phyloP scores from a whole-genome alignment of 2,113 vertebrate genomes.

The Gobius niger region DNA sequence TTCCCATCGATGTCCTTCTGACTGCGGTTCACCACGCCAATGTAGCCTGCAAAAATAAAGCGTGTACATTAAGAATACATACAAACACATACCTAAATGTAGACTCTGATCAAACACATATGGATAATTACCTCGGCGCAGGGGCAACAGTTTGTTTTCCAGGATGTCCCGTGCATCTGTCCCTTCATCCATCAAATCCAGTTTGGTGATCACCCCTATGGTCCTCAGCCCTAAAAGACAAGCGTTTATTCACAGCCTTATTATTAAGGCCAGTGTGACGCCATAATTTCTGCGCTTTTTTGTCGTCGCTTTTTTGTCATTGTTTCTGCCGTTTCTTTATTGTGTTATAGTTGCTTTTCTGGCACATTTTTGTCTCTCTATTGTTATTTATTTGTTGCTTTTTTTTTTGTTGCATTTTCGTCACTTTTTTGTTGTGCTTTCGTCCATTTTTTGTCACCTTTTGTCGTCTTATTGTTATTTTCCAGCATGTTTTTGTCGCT shows the following conservation, averaged over 20 bases:
- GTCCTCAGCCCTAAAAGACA: constrained; percentile 83
- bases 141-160: constrained; percentile 93
- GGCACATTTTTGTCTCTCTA: too few species aligned
- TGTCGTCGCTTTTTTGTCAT: too few species aligned
- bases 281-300: too few species aligned
- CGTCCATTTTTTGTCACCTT: too few species aligned
- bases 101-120: background rate
- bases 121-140: constrained; percentile 82
- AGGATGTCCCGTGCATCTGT: constrained; percentile 91
- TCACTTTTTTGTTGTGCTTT: too few species aligned
- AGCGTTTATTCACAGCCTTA: background rate
- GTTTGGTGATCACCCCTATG: constrained; percentile 95
- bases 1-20: constrained; percentile 97
- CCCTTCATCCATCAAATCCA: constrained; percentile 97
- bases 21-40: constrained; percentile 95
- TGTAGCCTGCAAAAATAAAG: constrained; percentile 81
- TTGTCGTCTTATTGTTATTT: too few species aligned
- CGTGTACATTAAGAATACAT: background rate
- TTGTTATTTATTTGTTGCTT: too few species aligned
- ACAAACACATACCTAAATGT: background rate
- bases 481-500: too few species aligned
- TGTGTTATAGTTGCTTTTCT: too few species aligned
- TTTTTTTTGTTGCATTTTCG: too few species aligned
- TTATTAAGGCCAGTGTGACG: too few species aligned
- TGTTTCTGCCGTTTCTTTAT: too few species aligned